These are phyloP conservation scores for Neodiprion virginianus DNA, from an alignment of 1,140 invertebrate genomes.

Conservation along the genomic window DNA sequence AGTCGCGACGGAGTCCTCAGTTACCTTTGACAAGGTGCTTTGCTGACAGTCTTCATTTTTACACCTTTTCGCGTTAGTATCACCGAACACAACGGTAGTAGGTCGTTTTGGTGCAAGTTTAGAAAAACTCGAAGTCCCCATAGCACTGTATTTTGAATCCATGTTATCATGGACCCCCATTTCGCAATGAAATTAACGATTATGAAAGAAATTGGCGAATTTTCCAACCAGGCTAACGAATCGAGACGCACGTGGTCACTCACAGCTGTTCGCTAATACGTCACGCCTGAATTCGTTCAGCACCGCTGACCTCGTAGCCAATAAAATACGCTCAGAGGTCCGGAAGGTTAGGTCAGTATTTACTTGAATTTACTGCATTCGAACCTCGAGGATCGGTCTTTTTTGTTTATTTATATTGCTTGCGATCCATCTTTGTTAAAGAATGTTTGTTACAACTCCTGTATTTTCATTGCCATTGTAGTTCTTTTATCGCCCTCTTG, in stretches of 20 bases:
- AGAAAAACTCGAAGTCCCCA: constrained; percentile 44
- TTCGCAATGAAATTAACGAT: not conserved
- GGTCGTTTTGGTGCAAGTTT: constrained; percentile 47
- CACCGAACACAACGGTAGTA: constrained; percentile 38
- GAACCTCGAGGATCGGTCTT: no score
- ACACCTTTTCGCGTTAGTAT: constrained; percentile 34
- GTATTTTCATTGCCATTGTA: no score
- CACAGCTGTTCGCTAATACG: constrained; percentile 22
- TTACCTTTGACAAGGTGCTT: constrained; percentile 20
- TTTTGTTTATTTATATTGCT: no score
- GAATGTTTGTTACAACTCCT: no score
- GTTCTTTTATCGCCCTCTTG: no score
- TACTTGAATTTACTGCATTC: no score
- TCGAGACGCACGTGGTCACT: constrained; percentile 16
- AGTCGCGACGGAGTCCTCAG: not conserved
- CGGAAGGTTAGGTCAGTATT: no score
- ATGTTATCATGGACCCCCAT: constrained; percentile 55
- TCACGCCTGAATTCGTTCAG: not conserved
- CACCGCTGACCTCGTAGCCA: no score
- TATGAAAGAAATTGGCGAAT: not conserved
- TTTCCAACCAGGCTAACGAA: not conserved
- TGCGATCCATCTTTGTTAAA: no score
- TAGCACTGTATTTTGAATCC: constrained; percentile 49
- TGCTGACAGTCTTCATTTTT: constrained; percentile 25
- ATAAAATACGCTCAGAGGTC: no score